Evolutionary conservation across 1,140 invertebrate genomes (phyloP), one percentile per base, ranked within the genome.

Genomic region (Steinernema khuongi): DNA sequence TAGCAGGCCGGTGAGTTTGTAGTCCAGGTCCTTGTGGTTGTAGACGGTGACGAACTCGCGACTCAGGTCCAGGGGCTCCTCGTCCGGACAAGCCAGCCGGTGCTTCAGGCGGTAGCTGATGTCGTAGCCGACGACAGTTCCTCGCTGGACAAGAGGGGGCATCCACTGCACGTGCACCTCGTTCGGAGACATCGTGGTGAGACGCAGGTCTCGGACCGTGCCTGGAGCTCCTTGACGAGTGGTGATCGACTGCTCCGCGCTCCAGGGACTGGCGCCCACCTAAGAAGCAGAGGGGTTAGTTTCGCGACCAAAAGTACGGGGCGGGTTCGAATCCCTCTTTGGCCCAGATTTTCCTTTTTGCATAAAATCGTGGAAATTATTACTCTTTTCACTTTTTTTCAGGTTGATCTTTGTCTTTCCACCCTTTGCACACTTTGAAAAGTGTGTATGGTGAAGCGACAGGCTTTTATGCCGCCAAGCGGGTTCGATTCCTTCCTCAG

Each of bases 21-120:
- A 84, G 22, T 85, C 83, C 1, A 83, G 72, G 74, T 85, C 82
- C 50, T 84, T 84, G 83, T 85, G 82, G 67, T 84, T 84, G 77
- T 84, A 84, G 29, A 84, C 76, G 28, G 83, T 84, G 11, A 84
- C 82, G 70, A 81, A 85, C 60, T 85, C 83, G 30, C 83, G 78
- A 67, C 82, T 85, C 18, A 85, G 82, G 69, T 84, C 83, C 31
- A 82, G 76, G 44, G 83, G 83, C 32, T 84, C 84, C 71, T 84
- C 83, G 31, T 84, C 84, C 19, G 81, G 79, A 74, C 83, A 84
- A 0, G 83, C 84, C 18, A 84, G 70, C 36, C 83, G 77, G 69
- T 84, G 84, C 44, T 84, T 84, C 31, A 84, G 72, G 4, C 83
- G 77, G 69, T 85, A 85, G 68, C 76, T 81, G 76, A 84, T 85